These are phyloP conservation scores for Cataglyphis rosenhaueri DNA, from an alignment of 2,888 invertebrate species.

Conservation along the genomic window DNA sequence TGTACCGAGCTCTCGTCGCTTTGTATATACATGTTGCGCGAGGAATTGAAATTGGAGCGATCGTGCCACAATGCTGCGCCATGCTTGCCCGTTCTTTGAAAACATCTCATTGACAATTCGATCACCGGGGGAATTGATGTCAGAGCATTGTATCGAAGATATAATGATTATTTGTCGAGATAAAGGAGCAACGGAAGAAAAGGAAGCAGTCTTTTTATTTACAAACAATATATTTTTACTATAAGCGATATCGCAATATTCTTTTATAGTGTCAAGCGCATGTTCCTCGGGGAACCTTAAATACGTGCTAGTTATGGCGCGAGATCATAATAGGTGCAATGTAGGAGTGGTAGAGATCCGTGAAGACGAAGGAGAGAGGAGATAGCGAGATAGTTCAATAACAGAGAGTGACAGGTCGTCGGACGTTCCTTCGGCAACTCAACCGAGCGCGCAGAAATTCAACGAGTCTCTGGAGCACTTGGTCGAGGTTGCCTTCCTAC, in stretches of 20 bases:
- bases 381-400: conserved; percentile 19
- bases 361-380: neutral
- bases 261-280: neutral
- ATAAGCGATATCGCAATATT: neutral
- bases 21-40: conserved; percentile 23
- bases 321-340: conserved; percentile 20
- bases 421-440: conserved; percentile 51
- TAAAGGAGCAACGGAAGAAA: conserved; percentile 1
- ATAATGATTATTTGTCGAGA: conserved; percentile 30
- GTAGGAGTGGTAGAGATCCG: neutral
- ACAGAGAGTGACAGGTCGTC: conserved; percentile 47
- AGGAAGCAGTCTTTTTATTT: neutral
- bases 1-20: conserved; percentile 32
- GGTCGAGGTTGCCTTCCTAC: conserved; percentile 52
- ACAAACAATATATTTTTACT: neutral
- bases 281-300: neutral
- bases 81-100: conserved; percentile 39
- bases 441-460: conserved; percentile 61
- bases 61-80: conserved; percentile 21
- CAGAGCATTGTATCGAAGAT: conserved; percentile 2
- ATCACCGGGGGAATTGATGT: conserved; percentile 35
- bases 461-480: conserved; percentile 60
- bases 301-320: conserved; percentile 15
- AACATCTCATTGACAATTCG: conserved; percentile 54
- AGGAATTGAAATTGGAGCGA: conserved; percentile 50